Percentiles rank a stretch among this genome's conserved stretches.
Evolutionary conservation across 1,140 invertebrate genomes (phyloP).

Genomic region (Teleopsis dalmanni): DNA sequence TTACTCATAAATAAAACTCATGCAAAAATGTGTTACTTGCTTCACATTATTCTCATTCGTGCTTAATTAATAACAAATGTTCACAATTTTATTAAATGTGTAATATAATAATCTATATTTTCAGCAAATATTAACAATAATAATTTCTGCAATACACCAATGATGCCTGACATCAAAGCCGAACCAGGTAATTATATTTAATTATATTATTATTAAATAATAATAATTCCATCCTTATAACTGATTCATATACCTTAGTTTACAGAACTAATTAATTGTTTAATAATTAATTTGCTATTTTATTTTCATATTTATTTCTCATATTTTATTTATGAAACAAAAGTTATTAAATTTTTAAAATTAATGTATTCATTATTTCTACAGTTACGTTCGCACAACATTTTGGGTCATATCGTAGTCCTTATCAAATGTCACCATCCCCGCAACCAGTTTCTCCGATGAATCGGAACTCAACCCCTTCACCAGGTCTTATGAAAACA

Average conservation of each 20-base stretch:
- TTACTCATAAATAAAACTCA: too few species aligned
- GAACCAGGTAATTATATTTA: conserved; percentile 10
- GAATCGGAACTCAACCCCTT: conserved; percentile 11
- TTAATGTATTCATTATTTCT: too few species aligned
- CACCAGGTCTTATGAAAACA: conserved; percentile 5
- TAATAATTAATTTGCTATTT: neutral
- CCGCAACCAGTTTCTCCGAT: conserved; percentile 12
- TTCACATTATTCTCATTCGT: too few species aligned
- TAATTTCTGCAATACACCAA: too few species aligned
- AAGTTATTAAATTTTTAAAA: too few species aligned
- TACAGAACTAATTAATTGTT: neutral
- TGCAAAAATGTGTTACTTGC: too few species aligned
- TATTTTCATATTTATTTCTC: neutral
- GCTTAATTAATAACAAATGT: too few species aligned
- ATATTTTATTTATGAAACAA: too few species aligned
- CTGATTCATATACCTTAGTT: neutral
- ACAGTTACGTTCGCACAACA: neutral
- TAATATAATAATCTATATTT: too few species aligned
- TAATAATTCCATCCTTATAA: neutral
- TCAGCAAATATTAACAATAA: too few species aligned
- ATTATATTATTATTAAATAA: too few species aligned
- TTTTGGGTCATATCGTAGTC: conserved; percentile 6
- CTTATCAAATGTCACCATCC: conserved; percentile 7
- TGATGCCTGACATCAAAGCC: conserved; percentile 3
- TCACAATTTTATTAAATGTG: too few species aligned